Evolutionary conservation across 2,888 invertebrate genomes (phyloP).

Genomic region (Sphaerophoria rueppellii): DNA sequence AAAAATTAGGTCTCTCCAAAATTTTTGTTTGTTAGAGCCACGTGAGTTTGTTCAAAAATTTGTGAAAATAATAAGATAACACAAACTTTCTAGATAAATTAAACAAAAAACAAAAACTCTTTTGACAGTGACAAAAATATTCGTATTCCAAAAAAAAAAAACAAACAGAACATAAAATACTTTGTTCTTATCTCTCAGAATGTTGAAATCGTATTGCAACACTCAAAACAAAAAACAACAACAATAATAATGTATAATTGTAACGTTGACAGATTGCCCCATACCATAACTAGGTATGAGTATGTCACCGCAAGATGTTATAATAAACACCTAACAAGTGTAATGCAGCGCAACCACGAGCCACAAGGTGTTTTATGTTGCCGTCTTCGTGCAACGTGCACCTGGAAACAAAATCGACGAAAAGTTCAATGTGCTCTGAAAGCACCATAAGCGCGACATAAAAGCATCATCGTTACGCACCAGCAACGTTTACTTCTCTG

Average conservation of each 20-base stretch:
- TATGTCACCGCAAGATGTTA: slow-evolving; percentile 46
- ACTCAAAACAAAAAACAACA: background rate
- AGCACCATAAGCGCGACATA: slow-evolving; percentile 34
- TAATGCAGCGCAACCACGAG: slow-evolving; percentile 63
- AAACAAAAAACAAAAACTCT: too few species aligned
- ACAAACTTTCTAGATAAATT: too few species aligned
- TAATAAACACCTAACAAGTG: slow-evolving; percentile 67
- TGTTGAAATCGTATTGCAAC: slow-evolving; percentile 32
- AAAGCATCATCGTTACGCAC: slow-evolving; percentile 58
- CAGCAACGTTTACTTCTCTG: background rate
- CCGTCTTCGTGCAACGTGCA: slow-evolving; percentile 32
- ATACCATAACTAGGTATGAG: background rate
- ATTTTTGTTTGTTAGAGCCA: too few species aligned
- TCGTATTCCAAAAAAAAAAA: too few species aligned
- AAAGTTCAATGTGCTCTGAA: slow-evolving; percentile 46
- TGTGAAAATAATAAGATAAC: too few species aligned
- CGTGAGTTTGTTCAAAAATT: too few species aligned
- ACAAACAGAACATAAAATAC: too few species aligned
- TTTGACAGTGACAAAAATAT: too few species aligned
- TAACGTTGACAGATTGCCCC: slow-evolving; percentile 55
- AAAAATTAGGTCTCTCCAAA: too few species aligned
- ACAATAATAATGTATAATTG: background rate
- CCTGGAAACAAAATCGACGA: slow-evolving; percentile 1
- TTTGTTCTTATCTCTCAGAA: too few species aligned
- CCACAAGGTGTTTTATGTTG: slow-evolving; percentile 66